A percentile compares a stretch with the other conserved stretches of the same genome.
These are phyloP conservation scores for Pilophorus perplexus DNA, from an alignment of 2,888 invertebrate genomes.

Conservation along the genomic window DNA sequence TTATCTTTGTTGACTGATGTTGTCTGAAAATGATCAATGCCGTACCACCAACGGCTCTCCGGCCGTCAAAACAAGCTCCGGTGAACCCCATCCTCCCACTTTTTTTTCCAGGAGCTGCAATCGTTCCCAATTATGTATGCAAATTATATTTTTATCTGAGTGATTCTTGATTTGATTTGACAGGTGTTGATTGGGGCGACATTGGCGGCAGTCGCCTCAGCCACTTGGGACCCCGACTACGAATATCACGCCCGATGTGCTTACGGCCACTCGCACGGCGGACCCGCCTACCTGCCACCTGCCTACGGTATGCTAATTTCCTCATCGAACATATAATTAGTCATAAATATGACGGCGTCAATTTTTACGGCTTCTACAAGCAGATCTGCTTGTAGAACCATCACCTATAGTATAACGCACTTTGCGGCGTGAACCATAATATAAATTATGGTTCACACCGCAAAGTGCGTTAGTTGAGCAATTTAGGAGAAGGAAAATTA, in stretches of 20 bases:
- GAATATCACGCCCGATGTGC: slow-evolving; percentile 44
- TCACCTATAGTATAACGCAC: too few relatives aligned
- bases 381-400: too few relatives aligned
- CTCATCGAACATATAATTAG: too few relatives aligned
- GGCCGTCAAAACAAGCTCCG: neutral
- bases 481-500: too few relatives aligned
- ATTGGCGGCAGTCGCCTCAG: slow-evolving; percentile 35
- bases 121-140: too few relatives aligned
- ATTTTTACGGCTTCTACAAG: too few relatives aligned
- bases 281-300: slow-evolving; percentile 20
- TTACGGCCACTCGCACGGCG: slow-evolving; percentile 40
- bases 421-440: too few relatives aligned
- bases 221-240: slow-evolving; percentile 45
- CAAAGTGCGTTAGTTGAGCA: too few relatives aligned
- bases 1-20: slow-evolving; percentile 31
- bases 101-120: too few relatives aligned
- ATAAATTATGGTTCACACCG: too few relatives aligned
- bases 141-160: too few relatives aligned
- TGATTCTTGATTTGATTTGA: slow-evolving; percentile 2
- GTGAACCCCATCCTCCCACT: too few relatives aligned
- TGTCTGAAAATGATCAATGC: slow-evolving; percentile 23
- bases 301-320: slow-evolving; percentile 16
- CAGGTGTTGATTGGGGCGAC: slow-evolving; percentile 34
- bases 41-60: neutral
- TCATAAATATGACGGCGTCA: neutral